A percentile compares a stretch with the other conserved stretches of the same genome.
Conservation (phyloP, 2,797 vertebrate genomes). For the Pipistrellus pipistrellus region DNA sequence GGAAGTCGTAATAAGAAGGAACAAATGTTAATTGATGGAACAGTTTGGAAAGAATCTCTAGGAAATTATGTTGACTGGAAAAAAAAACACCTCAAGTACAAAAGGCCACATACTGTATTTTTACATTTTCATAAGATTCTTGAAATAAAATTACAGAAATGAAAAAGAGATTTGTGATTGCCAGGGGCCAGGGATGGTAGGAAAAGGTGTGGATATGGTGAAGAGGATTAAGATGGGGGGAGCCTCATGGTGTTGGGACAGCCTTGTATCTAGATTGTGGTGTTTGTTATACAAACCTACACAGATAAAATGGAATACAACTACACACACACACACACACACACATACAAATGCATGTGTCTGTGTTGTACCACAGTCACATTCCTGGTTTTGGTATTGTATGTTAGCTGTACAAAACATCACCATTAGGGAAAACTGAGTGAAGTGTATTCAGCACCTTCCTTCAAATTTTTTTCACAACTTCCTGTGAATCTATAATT, state of each 20-base stretch:
- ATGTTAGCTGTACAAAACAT: background rate
- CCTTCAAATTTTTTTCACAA: background rate
- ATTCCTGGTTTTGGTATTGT: background rate
- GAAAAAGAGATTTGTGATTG: background rate
- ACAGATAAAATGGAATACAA: background rate
- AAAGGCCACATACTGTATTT: background rate
- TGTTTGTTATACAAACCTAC: background rate
- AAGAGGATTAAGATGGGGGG: background rate
- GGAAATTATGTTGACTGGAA: background rate
- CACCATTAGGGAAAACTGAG: background rate
- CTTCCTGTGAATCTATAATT: constrained; percentile 22
- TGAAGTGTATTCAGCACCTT: background rate
- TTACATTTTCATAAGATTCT: background rate
- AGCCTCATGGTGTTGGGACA: background rate
- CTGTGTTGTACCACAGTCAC: background rate
- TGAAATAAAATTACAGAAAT: constrained; percentile 48
- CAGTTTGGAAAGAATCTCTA: background rate
- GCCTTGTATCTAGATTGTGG: background rate
- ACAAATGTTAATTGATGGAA: background rate
- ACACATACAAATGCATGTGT: background rate
- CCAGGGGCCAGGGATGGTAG: background rate
- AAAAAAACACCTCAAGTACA: background rate
- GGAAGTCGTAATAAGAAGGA: background rate
- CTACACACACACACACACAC: background rate
- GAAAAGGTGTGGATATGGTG: accelerated